A percentile compares a stretch with the other conserved stretches of the same genome.
phyloP scores from a whole-genome alignment of 2,113 vertebrate species.

The Uria aalge region DNA sequence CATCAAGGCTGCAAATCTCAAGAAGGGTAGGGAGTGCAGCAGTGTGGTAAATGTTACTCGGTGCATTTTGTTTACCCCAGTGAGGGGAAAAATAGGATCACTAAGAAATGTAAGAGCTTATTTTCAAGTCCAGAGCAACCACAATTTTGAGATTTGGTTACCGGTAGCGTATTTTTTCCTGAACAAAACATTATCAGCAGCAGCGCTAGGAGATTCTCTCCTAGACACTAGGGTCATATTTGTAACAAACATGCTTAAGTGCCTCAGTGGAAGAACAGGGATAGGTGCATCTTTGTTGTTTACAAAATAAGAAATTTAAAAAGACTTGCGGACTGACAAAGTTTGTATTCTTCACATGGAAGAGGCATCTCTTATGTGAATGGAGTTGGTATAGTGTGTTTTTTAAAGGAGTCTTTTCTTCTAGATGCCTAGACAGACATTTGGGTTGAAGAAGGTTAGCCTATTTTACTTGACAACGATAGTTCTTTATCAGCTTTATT shows the following conservation, averaged over 20 bases:
- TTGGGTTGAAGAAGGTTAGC: neutral
- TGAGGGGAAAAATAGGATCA: neutral
- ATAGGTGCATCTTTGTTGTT: neutral
- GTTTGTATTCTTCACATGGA: neutral
- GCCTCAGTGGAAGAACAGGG: neutral
- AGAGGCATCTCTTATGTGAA: neutral
- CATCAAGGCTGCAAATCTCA: neutral
- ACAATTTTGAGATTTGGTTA: neutral
- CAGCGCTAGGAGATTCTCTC: neutral
- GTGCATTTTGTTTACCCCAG: neutral
- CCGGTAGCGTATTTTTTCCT: neutral
- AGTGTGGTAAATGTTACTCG: neutral
- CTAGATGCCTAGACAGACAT: neutral
- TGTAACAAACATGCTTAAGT: neutral
- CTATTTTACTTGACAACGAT: neutral
- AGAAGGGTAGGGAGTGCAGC: neutral
- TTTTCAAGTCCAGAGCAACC: neutral
- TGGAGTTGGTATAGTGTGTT: neutral
- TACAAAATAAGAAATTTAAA: neutral
- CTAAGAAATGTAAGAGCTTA: neutral
- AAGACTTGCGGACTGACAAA: neutral
- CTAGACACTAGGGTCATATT: neutral
- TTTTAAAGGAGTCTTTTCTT: neutral
- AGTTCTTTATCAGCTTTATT: neutral
- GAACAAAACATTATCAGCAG: neutral